Evolutionary conservation across 2,888 invertebrate genomes (phyloP).

Genomic region (Heliconius sara): DNA sequence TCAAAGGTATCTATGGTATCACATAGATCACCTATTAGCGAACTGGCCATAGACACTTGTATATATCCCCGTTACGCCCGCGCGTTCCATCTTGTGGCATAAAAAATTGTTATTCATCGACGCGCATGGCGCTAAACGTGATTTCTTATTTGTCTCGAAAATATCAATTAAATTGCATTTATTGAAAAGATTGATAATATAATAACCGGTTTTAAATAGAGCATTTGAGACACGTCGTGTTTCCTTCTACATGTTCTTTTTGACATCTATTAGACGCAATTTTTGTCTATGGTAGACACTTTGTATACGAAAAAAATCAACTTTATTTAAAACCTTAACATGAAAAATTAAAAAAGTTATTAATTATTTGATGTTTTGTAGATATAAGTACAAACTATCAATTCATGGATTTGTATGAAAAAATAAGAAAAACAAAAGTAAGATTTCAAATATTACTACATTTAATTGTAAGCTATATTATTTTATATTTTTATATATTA

Average conservation of each 20-base stretch:
- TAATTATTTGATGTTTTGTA: no score
- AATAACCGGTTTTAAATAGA: slow-evolving; percentile 22
- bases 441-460: background rate
- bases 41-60: no score
- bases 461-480: background rate
- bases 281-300: background rate
- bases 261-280: background rate
- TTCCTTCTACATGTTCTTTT: background rate
- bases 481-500: background rate
- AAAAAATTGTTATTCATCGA: slow-evolving; percentile 1
- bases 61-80: no score
- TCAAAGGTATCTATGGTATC: no score
- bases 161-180: slow-evolving; percentile 25
- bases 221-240: background rate
- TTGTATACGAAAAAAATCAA: background rate
- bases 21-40: no score
- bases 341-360: background rate
- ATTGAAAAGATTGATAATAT: slow-evolving; percentile 11
- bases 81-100: background rate
- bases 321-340: no score
- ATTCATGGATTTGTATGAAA: no score
- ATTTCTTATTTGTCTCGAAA: slow-evolving; percentile 8
- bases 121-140: slow-evolving; percentile 25
- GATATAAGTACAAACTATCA: no score
- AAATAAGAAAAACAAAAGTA: no score